Evolutionary conservation across 2,113 vertebrate genomes (phyloP).

Genomic region (Oncorhynchus masou): DNA sequence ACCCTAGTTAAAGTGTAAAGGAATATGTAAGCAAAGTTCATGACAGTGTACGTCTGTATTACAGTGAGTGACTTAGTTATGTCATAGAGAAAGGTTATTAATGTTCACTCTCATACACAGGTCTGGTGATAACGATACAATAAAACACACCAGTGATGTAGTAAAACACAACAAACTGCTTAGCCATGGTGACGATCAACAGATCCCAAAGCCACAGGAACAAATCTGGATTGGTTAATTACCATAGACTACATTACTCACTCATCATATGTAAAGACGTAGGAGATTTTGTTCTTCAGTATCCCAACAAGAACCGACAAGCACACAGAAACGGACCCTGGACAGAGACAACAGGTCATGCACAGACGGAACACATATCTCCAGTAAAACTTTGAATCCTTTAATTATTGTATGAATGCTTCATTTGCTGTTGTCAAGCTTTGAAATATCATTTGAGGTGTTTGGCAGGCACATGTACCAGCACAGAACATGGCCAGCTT

Average conservation of each 20-base stretch:
- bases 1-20: constrained; percentile 29
- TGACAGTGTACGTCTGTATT: background rate
- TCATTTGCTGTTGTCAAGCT: background rate
- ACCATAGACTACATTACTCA: constrained; percentile 61
- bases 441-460: background rate
- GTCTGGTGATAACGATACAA: too few relatives aligned
- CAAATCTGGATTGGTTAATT: background rate
- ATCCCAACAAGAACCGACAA: constrained; percentile 67
- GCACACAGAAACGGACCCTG: constrained; percentile 75
- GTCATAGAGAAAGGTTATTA: background rate
- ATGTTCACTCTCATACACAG: background rate
- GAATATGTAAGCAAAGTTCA: constrained; percentile 19
- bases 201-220: background rate
- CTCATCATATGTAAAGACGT: constrained; percentile 83
- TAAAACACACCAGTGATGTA: background rate
- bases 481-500: constrained; percentile 69
- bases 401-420: background rate
- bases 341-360: constrained; percentile 14
- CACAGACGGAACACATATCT: background rate
- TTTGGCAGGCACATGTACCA: constrained; percentile 54
- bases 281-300: constrained; percentile 76
- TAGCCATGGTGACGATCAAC: background rate
- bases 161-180: background rate
- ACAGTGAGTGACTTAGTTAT: background rate
- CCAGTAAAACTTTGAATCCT: background rate